phyloP scores from a whole-genome alignment of 2,888 invertebrate species.

The Anorthoa munda region DNA sequence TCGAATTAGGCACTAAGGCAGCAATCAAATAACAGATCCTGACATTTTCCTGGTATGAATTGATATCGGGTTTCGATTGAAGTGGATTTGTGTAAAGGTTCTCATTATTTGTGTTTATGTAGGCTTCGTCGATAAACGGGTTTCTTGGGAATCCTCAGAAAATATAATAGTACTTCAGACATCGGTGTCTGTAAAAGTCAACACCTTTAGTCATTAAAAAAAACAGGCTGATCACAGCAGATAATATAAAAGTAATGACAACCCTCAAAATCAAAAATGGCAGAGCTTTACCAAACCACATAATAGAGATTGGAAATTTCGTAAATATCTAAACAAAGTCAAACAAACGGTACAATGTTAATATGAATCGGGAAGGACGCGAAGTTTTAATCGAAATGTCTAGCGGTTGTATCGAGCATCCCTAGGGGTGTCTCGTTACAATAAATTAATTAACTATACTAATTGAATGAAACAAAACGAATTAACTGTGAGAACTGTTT shows the following conservation, averaged over 20 bases:
- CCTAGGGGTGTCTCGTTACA: slow-evolving; percentile 72
- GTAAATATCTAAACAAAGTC: slow-evolving; percentile 63
- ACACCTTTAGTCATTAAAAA: background rate
- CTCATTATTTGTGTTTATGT: slow-evolving; percentile 34
- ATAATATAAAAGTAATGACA: slow-evolving; percentile 14
- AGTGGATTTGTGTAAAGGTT: slow-evolving; percentile 14
- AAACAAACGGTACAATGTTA: slow-evolving; percentile 60
- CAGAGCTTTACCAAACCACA: slow-evolving; percentile 40
- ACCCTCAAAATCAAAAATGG: slow-evolving; percentile 41
- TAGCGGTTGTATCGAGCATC: slow-evolving; percentile 65
- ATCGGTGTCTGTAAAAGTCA: background rate
- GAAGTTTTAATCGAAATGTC: slow-evolving; percentile 81
- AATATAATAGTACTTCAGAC: background rate
- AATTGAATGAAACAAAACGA: slow-evolving; percentile 79
- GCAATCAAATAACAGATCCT: slow-evolving; percentile 50
- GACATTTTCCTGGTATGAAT: slow-evolving; percentile 37
- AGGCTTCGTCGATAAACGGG: background rate
- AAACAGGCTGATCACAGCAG: background rate
- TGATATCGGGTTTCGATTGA: slow-evolving; percentile 34
- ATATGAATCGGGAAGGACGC: slow-evolving; percentile 65
- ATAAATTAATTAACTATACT: slow-evolving; percentile 81
- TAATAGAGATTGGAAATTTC: slow-evolving; percentile 60
- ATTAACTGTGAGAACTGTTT: slow-evolving; percentile 71
- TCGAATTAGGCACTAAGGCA: slow-evolving; percentile 42
- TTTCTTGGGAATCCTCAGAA: background rate